Conservation (phyloP, 2,113 vertebrate species). For the Thunnus thynnus region DNA sequence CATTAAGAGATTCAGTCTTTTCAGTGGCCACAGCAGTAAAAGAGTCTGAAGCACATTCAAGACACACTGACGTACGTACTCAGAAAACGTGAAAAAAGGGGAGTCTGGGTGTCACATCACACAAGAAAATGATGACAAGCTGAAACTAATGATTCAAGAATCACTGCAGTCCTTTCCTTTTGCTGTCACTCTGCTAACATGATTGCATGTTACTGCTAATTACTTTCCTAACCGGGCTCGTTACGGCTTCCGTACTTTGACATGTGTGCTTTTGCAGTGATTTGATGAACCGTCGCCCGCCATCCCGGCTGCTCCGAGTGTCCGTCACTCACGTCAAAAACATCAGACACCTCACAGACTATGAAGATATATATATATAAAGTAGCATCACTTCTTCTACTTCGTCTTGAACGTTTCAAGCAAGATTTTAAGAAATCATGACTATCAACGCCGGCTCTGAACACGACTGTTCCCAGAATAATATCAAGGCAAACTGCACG, state of each 20-base stretch:
- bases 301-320: not conserved
- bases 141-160: too few species aligned
- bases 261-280: not conserved
- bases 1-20: too few species aligned
- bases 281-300: not conserved
- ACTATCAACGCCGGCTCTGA: not conserved
- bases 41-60: too few species aligned
- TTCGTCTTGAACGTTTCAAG: too few species aligned
- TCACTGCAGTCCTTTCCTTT: not conserved
- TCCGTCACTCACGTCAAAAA: not conserved
- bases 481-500: not conserved
- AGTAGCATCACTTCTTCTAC: too few species aligned
- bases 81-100: too few species aligned
- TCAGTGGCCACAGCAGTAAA: too few species aligned
- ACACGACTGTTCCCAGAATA: not conserved
- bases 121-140: too few species aligned
- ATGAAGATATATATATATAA: too few species aligned
- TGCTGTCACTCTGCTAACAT: conserved; percentile 5
- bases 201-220: not conserved
- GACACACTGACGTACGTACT: too few species aligned
- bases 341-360: not conserved
- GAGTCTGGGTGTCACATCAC: too few species aligned
- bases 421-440: too few species aligned
- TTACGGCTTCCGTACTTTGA: not conserved
- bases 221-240: not conserved